phyloP scores from a whole-genome alignment of 2,113 vertebrate genomes.

The Lipotes vexillifer region DNA sequence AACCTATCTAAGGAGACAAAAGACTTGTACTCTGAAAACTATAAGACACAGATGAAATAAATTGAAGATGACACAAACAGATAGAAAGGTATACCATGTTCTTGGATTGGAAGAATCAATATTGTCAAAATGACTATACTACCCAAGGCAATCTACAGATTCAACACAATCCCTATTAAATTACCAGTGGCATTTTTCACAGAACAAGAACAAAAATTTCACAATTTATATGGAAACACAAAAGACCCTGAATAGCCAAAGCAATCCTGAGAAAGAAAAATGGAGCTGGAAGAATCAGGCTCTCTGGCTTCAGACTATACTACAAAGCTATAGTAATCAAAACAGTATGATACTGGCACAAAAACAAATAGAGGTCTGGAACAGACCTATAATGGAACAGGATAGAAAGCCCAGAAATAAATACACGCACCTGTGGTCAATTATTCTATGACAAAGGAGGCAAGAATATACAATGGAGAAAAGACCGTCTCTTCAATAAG shows the following conservation, averaged over 20 bases:
- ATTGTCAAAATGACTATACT: not conserved
- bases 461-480: too few relatives aligned
- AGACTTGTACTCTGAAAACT: not conserved
- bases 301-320: not conserved
- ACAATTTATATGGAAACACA: not conserved
- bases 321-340: not conserved
- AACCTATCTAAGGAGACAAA: not conserved
- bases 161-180: not conserved
- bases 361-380: not conserved
- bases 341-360: not conserved
- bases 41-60: not conserved
- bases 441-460: too few relatives aligned
- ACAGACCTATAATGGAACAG: not conserved
- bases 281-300: not conserved
- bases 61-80: not conserved
- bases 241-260: not conserved
- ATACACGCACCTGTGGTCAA: too few relatives aligned
- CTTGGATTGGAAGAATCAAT: not conserved
- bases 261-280: not conserved
- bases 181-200: too few relatives aligned
- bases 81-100: not conserved
- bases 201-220: not conserved
- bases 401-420: too few relatives aligned
- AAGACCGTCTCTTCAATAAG: too few relatives aligned
- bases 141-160: not conserved